phyloP scores from a whole-genome alignment of 2,113 vertebrate genomes.

The Spermophilus dauricus region DNA sequence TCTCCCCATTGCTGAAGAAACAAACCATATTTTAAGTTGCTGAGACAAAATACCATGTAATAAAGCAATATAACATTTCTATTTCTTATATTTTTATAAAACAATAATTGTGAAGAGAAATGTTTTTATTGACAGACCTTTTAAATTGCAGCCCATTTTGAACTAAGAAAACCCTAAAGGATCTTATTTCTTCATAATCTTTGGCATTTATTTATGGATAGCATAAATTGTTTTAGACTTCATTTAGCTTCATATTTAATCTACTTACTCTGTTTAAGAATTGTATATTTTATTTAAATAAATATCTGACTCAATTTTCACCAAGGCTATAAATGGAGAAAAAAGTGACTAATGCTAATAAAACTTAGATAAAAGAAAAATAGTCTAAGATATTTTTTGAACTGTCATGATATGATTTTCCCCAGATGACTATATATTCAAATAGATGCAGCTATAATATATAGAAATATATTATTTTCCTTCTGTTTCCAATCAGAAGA shows the following conservation, averaged over 20 bases:
- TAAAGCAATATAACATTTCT: not conserved
- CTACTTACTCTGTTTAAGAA: not conserved
- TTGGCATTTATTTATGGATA: not conserved
- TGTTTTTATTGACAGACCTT: not conserved
- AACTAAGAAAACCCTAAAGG: not conserved
- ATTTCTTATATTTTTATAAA: not conserved
- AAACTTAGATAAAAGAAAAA: not conserved
- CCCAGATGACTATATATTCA: not conserved
- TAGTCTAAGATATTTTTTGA: not conserved
- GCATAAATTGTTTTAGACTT: not conserved
- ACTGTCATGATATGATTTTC: not conserved
- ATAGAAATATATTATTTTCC: not conserved
- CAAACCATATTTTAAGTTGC: not conserved
- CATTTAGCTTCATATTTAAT: not conserved
- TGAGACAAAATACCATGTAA: not conserved
- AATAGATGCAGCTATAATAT: not conserved
- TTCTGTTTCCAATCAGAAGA: not conserved
- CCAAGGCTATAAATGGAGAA: not conserved
- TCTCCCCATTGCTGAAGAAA: not conserved
- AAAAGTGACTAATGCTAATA: not conserved
- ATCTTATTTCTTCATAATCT: not conserved
- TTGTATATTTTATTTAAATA: slow-evolving; percentile 36
- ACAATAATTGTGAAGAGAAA: not conserved
- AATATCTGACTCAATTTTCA: slow-evolving; percentile 26
- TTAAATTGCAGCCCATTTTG: not conserved